phyloP scores from a whole-genome alignment of 2,888 invertebrate species.

The Cephus spinipes region DNA sequence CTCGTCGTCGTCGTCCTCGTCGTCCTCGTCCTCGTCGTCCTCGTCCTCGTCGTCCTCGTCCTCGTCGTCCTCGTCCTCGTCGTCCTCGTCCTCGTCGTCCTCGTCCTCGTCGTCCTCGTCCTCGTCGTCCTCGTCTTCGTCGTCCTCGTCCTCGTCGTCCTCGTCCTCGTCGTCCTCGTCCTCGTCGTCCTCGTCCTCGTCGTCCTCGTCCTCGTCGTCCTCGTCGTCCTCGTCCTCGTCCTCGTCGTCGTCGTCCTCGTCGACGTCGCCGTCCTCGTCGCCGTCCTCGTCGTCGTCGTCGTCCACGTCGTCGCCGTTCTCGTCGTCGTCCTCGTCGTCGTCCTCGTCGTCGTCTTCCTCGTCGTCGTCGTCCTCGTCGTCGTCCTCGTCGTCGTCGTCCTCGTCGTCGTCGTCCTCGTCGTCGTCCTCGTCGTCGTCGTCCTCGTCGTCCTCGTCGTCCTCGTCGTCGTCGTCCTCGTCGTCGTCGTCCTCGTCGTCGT shows the following conservation, averaged over 20 bases:
- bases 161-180: neutral
- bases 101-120: neutral
- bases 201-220: too few relatives aligned
- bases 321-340: too few relatives aligned
- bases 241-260: neutral
- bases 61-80: neutral
- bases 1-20: neutral
- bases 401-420: neutral
- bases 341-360: too few relatives aligned
- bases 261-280: too few relatives aligned
- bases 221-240: neutral
- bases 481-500: neutral
- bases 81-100: neutral
- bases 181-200: too few relatives aligned
- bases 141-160: too few relatives aligned
- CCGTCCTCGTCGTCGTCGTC: too few relatives aligned
- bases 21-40: neutral
- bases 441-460: neutral
- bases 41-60: neutral
- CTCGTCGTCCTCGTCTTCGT: too few relatives aligned
- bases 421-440: neutral
- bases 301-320: too few relatives aligned
- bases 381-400: neutral
- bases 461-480: neutral
- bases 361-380: neutral